Conservation (phyloP, 2,888 invertebrate species). For the Pristionchus entomophagus region DNA sequence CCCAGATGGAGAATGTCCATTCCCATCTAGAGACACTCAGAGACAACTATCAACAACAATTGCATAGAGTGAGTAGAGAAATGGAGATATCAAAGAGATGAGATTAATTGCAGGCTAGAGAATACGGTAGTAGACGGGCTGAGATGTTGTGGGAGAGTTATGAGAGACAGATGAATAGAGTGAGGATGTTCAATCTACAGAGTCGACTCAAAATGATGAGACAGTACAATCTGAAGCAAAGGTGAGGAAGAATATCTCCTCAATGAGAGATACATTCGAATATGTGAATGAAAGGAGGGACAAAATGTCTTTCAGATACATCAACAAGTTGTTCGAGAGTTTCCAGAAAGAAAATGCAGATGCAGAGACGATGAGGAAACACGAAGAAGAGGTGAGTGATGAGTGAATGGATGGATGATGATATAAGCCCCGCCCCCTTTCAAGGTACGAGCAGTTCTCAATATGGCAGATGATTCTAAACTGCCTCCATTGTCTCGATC, state of each 20-base stretch:
- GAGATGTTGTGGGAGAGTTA: conserved; percentile 91
- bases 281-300: too few relatives aligned
- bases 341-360: conserved; percentile 62
- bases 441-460: conserved; percentile 68
- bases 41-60: conserved; percentile 72
- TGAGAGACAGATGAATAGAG: conserved; percentile 84
- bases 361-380: conserved; percentile 64
- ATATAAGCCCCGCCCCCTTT: background rate
- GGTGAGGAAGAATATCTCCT: background rate
- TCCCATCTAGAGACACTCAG: conserved; percentile 70
- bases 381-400: conserved; percentile 53
- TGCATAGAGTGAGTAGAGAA: conserved; percentile 55
- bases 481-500: conserved; percentile 61
- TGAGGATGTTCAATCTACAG: conserved; percentile 75
- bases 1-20: conserved; percentile 71
- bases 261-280: too few relatives aligned
- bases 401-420: conserved; percentile 38
- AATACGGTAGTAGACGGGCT: conserved; percentile 83
- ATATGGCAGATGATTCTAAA: conserved; percentile 62
- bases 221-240: conserved; percentile 73
- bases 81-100: background rate
- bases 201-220: conserved; percentile 74
- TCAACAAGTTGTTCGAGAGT: conserved; percentile 73
- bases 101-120: conserved; percentile 45
- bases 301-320: conserved; percentile 53